Percentiles rank a stretch among this genome's conserved stretches.
Evolutionary conservation across 2,888 invertebrate genomes (phyloP).

Genomic region (Periphyllus acericola): DNA sequence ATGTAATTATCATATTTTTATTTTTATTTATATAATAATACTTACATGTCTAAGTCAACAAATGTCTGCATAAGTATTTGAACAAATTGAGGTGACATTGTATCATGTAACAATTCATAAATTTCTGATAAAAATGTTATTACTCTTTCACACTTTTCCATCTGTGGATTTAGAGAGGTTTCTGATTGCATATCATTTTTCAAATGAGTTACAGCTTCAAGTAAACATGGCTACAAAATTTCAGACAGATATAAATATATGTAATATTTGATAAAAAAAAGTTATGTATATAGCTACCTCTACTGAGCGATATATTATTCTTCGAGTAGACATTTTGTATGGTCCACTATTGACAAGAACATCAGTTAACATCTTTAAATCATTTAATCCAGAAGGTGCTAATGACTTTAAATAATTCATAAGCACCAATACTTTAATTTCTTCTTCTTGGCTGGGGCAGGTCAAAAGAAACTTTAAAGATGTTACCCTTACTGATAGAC

Average conservation of each 20-base stretch:
- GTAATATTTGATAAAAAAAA: neutral
- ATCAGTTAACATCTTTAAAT: slow-evolving; percentile 59
- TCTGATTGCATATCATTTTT: slow-evolving; percentile 51
- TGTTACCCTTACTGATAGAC: slow-evolving; percentile 44
- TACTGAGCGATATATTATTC: slow-evolving; percentile 51
- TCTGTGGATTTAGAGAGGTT: slow-evolving; percentile 20
- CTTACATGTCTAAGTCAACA: slow-evolving; percentile 55
- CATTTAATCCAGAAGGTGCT: slow-evolving; percentile 55
- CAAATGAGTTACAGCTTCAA: slow-evolving; percentile 52
- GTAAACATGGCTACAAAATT: slow-evolving; percentile 47
- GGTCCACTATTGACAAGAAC: slow-evolving; percentile 55
- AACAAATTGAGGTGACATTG: slow-evolving; percentile 58
- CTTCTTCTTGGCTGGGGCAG: slow-evolving; percentile 58
- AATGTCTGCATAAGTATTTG: slow-evolving; percentile 58
- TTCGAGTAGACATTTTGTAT: slow-evolving; percentile 56
- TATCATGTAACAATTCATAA: slow-evolving; percentile 55
- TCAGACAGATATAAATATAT: neutral
- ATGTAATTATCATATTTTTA: neutral
- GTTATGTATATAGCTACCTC: slow-evolving; percentile 33
- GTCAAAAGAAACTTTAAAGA: slow-evolving; percentile 59
- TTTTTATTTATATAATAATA: slow-evolving; percentile 5
- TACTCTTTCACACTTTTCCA: slow-evolving; percentile 51
- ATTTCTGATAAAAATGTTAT: slow-evolving; percentile 56
- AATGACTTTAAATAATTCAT: slow-evolving; percentile 58
- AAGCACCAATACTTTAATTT: slow-evolving; percentile 52